Evolutionary conservation across 2,797 vertebrate species (phyloP).

Genomic region (Gallirallus australis): DNA sequence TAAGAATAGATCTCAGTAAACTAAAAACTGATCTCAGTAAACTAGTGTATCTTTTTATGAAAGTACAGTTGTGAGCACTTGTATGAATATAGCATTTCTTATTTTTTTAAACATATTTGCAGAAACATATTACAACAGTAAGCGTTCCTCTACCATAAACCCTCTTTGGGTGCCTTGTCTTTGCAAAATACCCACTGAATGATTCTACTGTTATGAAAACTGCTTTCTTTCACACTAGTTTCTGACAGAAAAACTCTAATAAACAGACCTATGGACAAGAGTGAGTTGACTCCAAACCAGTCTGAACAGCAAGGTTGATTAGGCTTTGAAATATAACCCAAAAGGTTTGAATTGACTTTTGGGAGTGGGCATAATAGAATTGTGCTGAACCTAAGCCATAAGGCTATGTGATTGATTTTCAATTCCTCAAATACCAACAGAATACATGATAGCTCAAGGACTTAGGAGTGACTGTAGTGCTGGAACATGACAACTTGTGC

Average conservation of each 20-base stretch:
- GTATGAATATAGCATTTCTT: not conserved
- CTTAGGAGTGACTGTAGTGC: conserved; percentile 8
- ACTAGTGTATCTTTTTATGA: not conserved
- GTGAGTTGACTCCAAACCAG: conserved; percentile 32
- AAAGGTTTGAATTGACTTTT: conserved; percentile 65
- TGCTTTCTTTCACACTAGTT: not conserved
- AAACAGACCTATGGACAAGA: conserved; percentile 34
- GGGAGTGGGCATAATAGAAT: conserved; percentile 58
- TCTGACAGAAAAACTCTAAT: conserved; percentile 34
- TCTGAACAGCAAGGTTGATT: conserved; percentile 54
- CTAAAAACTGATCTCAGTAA: not conserved
- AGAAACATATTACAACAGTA: not conserved
- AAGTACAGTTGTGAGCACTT: not conserved
- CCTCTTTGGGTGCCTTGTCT: not conserved
- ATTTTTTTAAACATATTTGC: not conserved
- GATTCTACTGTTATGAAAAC: not conserved
- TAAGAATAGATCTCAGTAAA: not conserved
- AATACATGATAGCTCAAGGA: conserved; percentile 45
- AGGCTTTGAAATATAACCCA: conserved; percentile 64
- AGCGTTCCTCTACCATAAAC: not conserved
- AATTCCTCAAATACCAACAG: conserved; percentile 59
- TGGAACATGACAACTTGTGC: conserved; percentile 17
- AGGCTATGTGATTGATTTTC: conserved; percentile 63
- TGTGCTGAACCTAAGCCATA: conserved; percentile 57
- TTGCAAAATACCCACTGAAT: not conserved